Conservation (phyloP, 2,888 invertebrate genomes). For the Acronicta leporina region DNA sequence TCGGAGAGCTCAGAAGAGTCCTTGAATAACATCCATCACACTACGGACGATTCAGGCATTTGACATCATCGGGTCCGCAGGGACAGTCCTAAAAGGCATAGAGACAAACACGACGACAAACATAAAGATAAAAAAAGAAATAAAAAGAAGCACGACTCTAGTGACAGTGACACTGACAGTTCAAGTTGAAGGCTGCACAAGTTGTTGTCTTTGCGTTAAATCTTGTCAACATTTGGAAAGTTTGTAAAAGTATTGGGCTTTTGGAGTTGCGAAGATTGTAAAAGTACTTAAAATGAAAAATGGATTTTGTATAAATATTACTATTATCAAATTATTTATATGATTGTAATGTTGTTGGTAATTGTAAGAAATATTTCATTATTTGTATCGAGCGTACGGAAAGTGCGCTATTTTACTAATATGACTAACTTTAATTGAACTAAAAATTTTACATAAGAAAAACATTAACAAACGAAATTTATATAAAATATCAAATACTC, state of each 20-base stretch:
- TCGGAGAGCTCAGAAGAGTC: constrained; percentile 83
- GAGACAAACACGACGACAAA: constrained; percentile 62
- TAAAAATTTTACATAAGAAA: too few species aligned
- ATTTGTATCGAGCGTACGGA: not conserved
- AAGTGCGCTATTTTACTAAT: not conserved
- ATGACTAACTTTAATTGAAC: too few species aligned
- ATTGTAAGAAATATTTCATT: constrained; percentile 1
- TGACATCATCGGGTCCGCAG: constrained; percentile 85
- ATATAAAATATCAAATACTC: too few species aligned
- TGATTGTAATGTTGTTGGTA: constrained; percentile 18
- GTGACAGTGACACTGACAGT: constrained; percentile 75
- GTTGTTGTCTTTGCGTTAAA: constrained; percentile 43
- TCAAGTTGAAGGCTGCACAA: constrained; percentile 74
- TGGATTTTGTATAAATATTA: constrained; percentile 16
- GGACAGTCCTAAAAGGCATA: constrained; percentile 75
- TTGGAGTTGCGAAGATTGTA: constrained; percentile 13
- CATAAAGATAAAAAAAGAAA: constrained; percentile 66
- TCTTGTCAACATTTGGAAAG: constrained; percentile 47
- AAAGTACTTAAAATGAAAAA: constrained; percentile 8
- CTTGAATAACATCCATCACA: constrained; percentile 82
- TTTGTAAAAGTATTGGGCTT: constrained; percentile 30
- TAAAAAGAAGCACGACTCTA: constrained; percentile 72
- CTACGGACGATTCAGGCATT: constrained; percentile 86
- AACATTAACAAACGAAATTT: too few species aligned
- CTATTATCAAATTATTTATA: constrained; percentile 3